A percentile compares a stretch with the other conserved stretches of the same genome.
Evolutionary conservation across 2,113 vertebrate species (phyloP).

Genomic region (Festucalex cinctus): DNA sequence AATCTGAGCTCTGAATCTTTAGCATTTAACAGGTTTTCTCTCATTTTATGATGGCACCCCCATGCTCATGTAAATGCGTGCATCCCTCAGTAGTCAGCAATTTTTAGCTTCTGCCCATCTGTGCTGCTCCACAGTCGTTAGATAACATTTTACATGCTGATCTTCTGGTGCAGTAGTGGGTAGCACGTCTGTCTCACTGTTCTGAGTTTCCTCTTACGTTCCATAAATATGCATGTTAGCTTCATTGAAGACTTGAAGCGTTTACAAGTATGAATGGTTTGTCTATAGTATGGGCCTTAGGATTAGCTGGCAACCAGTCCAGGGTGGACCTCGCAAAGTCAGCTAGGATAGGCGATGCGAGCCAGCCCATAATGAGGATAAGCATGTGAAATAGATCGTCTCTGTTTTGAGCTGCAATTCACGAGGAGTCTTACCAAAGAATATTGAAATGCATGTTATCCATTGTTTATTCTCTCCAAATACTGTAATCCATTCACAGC

Average conservation of each 20-base stretch:
- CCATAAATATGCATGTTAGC: too few relatives aligned
- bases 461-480: neutral
- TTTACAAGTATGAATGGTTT: too few relatives aligned
- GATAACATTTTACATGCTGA: constrained; percentile 6
- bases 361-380: too few relatives aligned
- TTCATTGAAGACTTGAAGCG: too few relatives aligned
- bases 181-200: neutral
- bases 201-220: neutral
- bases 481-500: neutral
- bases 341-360: neutral
- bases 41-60: constrained; percentile 7
- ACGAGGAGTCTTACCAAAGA: neutral
- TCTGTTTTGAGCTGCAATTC: neutral
- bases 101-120: constrained; percentile 4
- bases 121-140: neutral
- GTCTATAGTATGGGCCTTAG: neutral
- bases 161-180: neutral
- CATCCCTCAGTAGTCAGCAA: neutral
- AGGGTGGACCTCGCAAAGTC: neutral
- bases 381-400: neutral
- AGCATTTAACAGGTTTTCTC: constrained; percentile 21
- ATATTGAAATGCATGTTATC: neutral
- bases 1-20: constrained; percentile 14
- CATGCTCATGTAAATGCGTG: neutral
- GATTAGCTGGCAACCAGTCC: neutral